phyloP scores from a whole-genome alignment of 2,797 vertebrate genomes.

The Muraenolepis orangiensis region DNA sequence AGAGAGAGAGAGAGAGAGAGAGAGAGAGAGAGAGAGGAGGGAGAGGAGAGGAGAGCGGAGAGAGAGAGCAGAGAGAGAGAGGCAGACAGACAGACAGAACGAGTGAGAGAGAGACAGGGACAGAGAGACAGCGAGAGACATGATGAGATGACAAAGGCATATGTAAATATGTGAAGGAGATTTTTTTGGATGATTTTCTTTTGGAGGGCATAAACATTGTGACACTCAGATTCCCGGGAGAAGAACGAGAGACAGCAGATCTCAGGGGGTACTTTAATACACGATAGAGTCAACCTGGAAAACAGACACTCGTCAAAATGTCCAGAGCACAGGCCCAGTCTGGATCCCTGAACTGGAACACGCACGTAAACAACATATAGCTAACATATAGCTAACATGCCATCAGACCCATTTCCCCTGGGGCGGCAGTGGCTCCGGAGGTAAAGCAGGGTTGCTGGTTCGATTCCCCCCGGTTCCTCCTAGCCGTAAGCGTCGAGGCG shows the following conservation, averaged over 20 bases:
- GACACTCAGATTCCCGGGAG: neutral
- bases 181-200: neutral
- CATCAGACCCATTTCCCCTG: neutral
- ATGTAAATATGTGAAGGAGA: neutral
- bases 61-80: too few species aligned
- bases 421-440: too few species aligned
- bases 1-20: too few species aligned
- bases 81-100: too few species aligned
- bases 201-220: neutral
- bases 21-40: too few species aligned
- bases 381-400: neutral
- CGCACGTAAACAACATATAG: neutral
- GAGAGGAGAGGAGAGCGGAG: too few species aligned
- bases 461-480: too few species aligned
- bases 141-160: too few species aligned
- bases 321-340: neutral
- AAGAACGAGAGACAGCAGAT: neutral
- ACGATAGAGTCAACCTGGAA: neutral
- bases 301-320: neutral
- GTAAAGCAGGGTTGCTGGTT: too few species aligned
- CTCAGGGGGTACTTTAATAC: neutral
- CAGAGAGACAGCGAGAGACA: too few species aligned
- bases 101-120: too few species aligned
- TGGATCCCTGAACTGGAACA: neutral
- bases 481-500: too few species aligned